Evolutionary conservation across 2,797 vertebrate species (phyloP).

Genomic region (Chelmon rostratus): DNA sequence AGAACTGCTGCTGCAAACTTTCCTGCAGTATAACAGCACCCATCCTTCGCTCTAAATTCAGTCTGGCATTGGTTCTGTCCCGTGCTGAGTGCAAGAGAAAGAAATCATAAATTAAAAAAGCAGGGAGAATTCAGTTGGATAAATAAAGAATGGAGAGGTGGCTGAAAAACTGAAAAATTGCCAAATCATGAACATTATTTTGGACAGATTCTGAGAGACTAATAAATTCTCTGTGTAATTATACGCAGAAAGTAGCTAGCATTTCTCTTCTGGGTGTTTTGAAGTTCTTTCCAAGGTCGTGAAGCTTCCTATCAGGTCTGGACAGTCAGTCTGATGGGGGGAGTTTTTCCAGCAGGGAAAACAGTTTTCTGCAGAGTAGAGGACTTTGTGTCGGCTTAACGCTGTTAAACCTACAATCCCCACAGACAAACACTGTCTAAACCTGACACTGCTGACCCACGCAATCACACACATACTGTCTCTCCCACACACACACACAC

Average conservation of each 20-base stretch:
- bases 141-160: slow-evolving; percentile 28
- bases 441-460: slow-evolving; percentile 81
- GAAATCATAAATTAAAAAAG: slow-evolving; percentile 51
- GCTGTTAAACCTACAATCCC: slow-evolving; percentile 84
- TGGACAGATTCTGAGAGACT: slow-evolving; percentile 28
- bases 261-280: slow-evolving; percentile 58
- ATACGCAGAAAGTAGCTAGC: slow-evolving; percentile 43
- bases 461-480: slow-evolving; percentile 51
- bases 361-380: slow-evolving; percentile 81
- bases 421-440: slow-evolving; percentile 80
- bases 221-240: slow-evolving; percentile 51
- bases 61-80: slow-evolving; percentile 21
- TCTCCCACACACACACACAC: slow-evolving; percentile 14
- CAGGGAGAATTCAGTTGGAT: slow-evolving; percentile 6
- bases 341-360: slow-evolving; percentile 69
- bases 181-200: slow-evolving; percentile 33
- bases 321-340: slow-evolving; percentile 67
- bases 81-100: slow-evolving; percentile 36
- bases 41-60: slow-evolving; percentile 31
- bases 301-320: slow-evolving; percentile 77
- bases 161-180: slow-evolving; percentile 28
- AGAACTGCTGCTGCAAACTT: slow-evolving; percentile 52
- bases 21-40: slow-evolving; percentile 20
- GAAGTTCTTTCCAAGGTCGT: slow-evolving; percentile 73
- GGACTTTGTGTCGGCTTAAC: slow-evolving; percentile 83